Conservation (phyloP, 2,797 vertebrate genomes). For the Poecilia wingei region DNA sequence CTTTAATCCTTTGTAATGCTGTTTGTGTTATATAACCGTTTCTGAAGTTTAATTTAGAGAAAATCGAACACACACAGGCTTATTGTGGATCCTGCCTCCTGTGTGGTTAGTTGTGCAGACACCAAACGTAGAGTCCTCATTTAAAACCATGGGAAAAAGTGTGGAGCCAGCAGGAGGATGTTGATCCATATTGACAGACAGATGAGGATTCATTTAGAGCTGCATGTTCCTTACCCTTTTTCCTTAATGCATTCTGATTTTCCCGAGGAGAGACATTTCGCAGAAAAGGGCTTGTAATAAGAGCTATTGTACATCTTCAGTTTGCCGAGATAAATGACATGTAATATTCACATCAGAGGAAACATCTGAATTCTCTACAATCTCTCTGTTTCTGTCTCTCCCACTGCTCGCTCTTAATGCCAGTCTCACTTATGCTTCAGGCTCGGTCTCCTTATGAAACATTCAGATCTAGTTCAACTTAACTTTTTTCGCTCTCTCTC, state of each 20-base stretch:
- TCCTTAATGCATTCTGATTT: constrained; percentile 29
- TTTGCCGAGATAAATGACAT: constrained; percentile 31
- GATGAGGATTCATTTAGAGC: constrained; percentile 38
- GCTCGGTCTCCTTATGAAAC: constrained; percentile 76
- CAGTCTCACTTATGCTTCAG: constrained; percentile 77
- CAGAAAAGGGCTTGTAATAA: constrained; percentile 38
- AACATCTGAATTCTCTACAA: constrained; percentile 52
- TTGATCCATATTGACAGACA: constrained; percentile 31
- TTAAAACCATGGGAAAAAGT: constrained; percentile 20
- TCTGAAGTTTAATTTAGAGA: constrained; percentile 16
- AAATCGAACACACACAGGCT: not conserved
- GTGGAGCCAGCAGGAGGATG: constrained; percentile 20
- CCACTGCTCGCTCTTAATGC: constrained; percentile 57
- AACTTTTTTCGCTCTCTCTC: constrained; percentile 14
- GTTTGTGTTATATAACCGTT: constrained; percentile 3
- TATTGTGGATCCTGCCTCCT: not conserved
- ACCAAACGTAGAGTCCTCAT: not conserved
- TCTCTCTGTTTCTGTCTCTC: constrained; percentile 30
- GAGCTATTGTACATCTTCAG: constrained; percentile 35
- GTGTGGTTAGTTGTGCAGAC: constrained; percentile 13
- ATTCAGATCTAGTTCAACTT: constrained; percentile 74
- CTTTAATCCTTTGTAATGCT: constrained; percentile 24
- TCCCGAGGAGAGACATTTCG: constrained; percentile 15
- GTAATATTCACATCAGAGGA: constrained; percentile 24
- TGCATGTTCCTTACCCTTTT: constrained; percentile 16